Evolutionary conservation across 2,113 vertebrate species (phyloP), one percentile per base, ranked within the genome.

Genomic region (Menura novaehollandiae): DNA sequence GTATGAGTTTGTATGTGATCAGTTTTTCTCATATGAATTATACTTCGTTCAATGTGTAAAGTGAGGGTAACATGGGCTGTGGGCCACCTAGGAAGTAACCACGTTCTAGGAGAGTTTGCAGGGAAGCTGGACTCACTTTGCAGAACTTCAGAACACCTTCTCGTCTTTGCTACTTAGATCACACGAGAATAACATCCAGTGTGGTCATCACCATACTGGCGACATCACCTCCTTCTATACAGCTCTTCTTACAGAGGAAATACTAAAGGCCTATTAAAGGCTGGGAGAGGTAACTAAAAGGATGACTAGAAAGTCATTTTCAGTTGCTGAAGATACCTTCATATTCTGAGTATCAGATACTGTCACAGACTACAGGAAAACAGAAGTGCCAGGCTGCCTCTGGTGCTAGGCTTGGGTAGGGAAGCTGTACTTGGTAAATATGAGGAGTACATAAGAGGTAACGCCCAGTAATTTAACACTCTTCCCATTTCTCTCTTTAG

Each of bases 1-100:
- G 4, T 53, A 16, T 2, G 3, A 35, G 23, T 56, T 86, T 64
- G 13, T 23, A 28, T 23, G 26, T 56, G 10, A 21, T 37, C 33
- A 41, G 9, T 46, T 76, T 76, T 89, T 28, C 26, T 63, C 30
- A 24, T 30, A 21, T 9, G 16, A 59, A 16, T 55, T 76, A 16
- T 15, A 32, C 15, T 58, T 67, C 15, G 15, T 49, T 86, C 47
- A 53, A 0, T 53, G 12, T 49, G 10, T 62, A 69, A 77, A 52
- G 24, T 46, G 22, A 64, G 33, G 20, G 17, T 53, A 62, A 37
- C 0, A 3, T 2, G 6, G 8, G 26, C 60, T 58, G 18, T 22
- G 16, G 13, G 17, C 32, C 11, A 1, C 23, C 15, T n/a, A 39
- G 28, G 15, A 67, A 8, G 10, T 46, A 13, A 46, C 5, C 0